A percentile compares a stretch with the other conserved stretches of the same genome.
Evolutionary conservation across 2,797 vertebrate genomes (phyloP).

Genomic region (Epinephelus awoara): DNA sequence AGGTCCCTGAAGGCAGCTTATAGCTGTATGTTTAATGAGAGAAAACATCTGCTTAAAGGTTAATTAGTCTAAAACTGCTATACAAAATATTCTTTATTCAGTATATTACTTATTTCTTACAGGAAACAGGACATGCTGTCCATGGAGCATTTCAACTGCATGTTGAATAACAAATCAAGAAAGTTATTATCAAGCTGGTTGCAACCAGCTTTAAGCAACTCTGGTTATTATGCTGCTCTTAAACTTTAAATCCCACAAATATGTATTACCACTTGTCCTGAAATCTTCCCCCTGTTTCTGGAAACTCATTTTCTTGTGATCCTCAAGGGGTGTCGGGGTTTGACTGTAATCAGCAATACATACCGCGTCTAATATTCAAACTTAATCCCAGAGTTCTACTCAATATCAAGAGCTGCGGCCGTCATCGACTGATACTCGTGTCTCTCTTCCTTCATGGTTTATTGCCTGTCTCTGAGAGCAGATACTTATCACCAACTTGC

Average conservation of each 20-base stretch:
- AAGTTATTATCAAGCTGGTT: background rate
- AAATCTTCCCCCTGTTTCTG: background rate
- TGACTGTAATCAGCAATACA: constrained; percentile 2
- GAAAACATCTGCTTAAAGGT: no score
- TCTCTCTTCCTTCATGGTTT: no score
- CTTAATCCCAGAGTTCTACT: background rate
- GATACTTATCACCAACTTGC: background rate
- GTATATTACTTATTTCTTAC: no score
- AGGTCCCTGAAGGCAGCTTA: background rate
- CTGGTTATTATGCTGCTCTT: background rate
- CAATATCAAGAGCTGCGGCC: background rate
- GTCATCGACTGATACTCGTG: background rate
- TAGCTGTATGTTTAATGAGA: background rate
- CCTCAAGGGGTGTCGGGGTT: background rate
- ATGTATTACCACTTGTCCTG: background rate
- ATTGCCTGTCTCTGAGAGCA: background rate
- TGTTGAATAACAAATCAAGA: background rate
- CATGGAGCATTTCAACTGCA: no score
- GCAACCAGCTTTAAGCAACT: background rate
- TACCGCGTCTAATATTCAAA: background rate
- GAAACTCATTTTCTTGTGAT: background rate
- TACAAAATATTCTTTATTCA: no score
- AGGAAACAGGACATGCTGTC: no score
- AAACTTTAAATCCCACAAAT: background rate
- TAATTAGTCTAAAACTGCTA: no score